Base-by-base conservation (phyloP, 2,113 vertebrate species). In the Entelurus aequoreus region DNA sequence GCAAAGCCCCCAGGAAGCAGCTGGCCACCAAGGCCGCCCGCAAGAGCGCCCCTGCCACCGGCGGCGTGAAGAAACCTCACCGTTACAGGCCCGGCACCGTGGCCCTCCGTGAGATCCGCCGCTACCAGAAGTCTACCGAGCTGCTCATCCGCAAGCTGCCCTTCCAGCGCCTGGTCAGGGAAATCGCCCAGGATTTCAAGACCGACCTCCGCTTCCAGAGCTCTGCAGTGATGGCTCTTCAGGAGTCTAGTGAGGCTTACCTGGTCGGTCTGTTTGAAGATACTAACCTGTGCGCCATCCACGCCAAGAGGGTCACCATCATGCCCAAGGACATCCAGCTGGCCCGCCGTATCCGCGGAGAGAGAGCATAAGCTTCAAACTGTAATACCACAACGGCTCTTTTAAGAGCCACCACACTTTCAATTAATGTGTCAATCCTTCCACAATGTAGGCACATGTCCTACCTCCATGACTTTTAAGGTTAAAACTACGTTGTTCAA, bases 261-360 rank as follows among this genome's bases (percentile, higher is more conserved):
- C 80, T 91, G 81, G 89, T 91, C 9, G 88, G 89, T 1, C 77
- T 91, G 21, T 91, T 91, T 56, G 90, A 91, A 72, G 88, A 91
- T 82, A 91, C 90, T 69, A 91, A 91, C 79, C 77, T 91, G 82
- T 91, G 89, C 69, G 88, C 90, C 78, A 91, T 91, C 80, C 90
- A 92, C 60, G 87, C 90, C 67, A 90, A 91, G 86, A 82, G 90
- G 14, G 90, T 92, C 68, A 92, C 90, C 71, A 92, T 92, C 79
- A 91, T 91, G 90, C 89, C 90, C 74, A 92, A 92, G 82, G 90
- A 92, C 82, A 92, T 92, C 81, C 91, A 92, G 87, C 85, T 92
- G 83, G 91, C 91, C 48, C 87, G 89, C 6, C 88, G 90, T 54
- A 92, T 92, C 72, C 90, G 88, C 0, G 89, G 90, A n/a, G 90